These are phyloP conservation scores for Formica selysi DNA, from an alignment of 1,140 invertebrate species.

Conservation along the genomic window DNA sequence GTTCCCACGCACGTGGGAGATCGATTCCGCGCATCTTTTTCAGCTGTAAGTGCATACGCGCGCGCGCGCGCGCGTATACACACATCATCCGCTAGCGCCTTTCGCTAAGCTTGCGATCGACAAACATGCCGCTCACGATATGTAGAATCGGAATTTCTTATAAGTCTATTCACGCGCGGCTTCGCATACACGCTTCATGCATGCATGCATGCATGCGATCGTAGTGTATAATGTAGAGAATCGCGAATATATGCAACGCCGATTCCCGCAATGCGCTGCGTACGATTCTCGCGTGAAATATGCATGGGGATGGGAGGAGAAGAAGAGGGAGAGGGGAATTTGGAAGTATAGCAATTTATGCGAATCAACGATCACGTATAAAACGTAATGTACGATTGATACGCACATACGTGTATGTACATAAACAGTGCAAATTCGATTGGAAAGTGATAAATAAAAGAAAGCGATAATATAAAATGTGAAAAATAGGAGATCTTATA, in stretches of 20 bases:
- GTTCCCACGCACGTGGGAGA: neutral
- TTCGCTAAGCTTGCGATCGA: conserved; percentile 20
- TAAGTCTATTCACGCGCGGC: conserved; percentile 31
- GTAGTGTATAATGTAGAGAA: conserved; percentile 29
- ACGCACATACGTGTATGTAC: too few relatives aligned
- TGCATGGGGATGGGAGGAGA: neutral
- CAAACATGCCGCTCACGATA: conserved; percentile 5
- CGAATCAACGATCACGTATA: conserved; percentile 13
- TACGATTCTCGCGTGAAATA: conserved; percentile 43
- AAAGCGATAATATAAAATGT: too few relatives aligned
- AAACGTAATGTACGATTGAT: neutral
- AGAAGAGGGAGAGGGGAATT: neutral
- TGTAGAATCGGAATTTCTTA: conserved; percentile 58
- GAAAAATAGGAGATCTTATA: neutral
- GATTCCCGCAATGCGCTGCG: conserved; percentile 1
- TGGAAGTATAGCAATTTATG: conserved; percentile 25
- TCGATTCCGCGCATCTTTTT: conserved; percentile 18
- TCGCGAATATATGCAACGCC: conserved; percentile 22
- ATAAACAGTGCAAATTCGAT: neutral
- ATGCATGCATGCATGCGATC: conserved; percentile 35
- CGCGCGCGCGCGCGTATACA: neutral
- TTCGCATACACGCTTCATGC: conserved; percentile 20
- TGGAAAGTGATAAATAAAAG: neutral
- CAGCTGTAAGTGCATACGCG: neutral
- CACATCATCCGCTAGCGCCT: neutral